Percentiles rank a stretch among this genome's conserved stretches.
Evolutionary conservation across 37 sponge, comb jelly and placozoan genomes (phyloP).

Genomic region (Sycon ciliatum): DNA sequence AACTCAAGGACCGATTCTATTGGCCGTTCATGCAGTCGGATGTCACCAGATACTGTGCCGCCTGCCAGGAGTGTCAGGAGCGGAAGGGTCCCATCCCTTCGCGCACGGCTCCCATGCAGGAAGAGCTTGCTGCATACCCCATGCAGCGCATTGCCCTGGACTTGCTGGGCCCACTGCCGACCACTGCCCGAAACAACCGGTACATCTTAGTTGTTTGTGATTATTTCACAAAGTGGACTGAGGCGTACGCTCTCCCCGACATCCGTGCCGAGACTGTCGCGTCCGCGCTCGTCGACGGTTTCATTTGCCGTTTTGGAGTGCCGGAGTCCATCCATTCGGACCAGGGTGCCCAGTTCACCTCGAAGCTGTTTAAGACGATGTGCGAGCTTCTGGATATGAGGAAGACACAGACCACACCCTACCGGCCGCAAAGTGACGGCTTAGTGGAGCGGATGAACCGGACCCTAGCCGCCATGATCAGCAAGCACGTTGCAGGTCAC

Average conservation of each 20-base stretch:
- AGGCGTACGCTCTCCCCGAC: slow-evolving; percentile 17
- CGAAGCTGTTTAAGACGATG: slow-evolving; percentile 12
- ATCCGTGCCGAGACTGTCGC: slow-evolving; percentile 21
- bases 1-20: slow-evolving; percentile 31
- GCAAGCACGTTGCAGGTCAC: too few relatives aligned
- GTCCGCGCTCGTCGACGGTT: neutral
- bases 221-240: slow-evolving; percentile 37
- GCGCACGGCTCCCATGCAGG: slow-evolving; percentile 22
- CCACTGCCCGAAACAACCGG: neutral
- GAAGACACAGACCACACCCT: slow-evolving; percentile 32
- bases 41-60: slow-evolving; percentile 22
- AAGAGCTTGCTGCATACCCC: slow-evolving; percentile 21
- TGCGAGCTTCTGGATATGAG: slow-evolving; percentile 21
- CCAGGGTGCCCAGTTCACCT: slow-evolving; percentile 21
- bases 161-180: slow-evolving; percentile 36
- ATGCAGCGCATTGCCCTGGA: slow-evolving; percentile 35
- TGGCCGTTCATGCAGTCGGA: slow-evolving; percentile 43
- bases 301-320: slow-evolving; percentile 9
- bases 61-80: slow-evolving; percentile 23
- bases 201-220: slow-evolving; percentile 31
- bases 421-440: slow-evolving; percentile 36
- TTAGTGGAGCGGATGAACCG: too few relatives aligned
- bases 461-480: too few relatives aligned
- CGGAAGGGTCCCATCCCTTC: slow-evolving; percentile 20
- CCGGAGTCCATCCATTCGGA: slow-evolving; percentile 26